phyloP scores from a whole-genome alignment of 2,797 vertebrate species.

The Staurois parvus region DNA sequence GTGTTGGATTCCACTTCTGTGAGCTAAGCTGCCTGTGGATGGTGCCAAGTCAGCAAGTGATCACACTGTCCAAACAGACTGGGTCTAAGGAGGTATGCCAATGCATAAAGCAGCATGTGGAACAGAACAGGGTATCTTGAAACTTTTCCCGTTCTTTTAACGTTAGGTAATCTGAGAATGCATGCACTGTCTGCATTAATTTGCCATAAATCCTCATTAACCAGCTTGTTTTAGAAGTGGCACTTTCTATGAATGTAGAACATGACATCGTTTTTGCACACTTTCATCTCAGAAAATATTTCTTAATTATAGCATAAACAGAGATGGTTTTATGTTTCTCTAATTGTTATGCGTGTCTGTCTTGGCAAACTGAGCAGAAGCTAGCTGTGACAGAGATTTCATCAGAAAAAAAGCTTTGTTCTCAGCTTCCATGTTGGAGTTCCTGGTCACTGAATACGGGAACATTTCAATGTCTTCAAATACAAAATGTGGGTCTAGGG shows the following conservation, averaged over 20 bases:
- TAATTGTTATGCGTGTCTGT: conserved; percentile 23
- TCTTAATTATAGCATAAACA: conserved; percentile 18
- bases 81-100: no score
- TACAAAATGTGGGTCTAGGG: no score
- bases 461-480: no score
- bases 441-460: no score
- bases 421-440: no score
- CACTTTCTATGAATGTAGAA: background rate
- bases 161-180: background rate
- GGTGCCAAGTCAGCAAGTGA: no score
- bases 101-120: no score
- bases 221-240: conserved; percentile 1
- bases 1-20: no score
- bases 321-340: conserved; percentile 19
- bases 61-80: no score
- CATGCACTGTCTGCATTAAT: background rate
- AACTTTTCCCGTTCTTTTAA: background rate
- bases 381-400: background rate
- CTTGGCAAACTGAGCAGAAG: background rate
- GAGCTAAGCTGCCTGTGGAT: no score
- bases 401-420: no score
- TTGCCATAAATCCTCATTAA: conserved; percentile 3
- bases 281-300: conserved; percentile 13
- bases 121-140: no score
- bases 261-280: conserved; percentile 1